phyloP scores from a whole-genome alignment of 2,113 vertebrate genomes.

The Pica pica region DNA sequence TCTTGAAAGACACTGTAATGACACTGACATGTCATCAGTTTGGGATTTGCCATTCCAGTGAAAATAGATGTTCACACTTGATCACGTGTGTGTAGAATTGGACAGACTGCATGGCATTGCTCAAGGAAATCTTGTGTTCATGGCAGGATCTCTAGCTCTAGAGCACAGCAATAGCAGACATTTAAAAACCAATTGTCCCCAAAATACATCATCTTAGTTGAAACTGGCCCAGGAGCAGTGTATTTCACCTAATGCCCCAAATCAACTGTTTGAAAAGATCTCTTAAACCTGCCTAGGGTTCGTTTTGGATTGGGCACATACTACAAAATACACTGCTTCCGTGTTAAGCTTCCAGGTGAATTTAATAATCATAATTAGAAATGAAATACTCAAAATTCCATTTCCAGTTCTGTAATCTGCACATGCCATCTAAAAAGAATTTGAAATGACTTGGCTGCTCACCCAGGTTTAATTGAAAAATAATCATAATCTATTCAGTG shows the following conservation, averaged over 20 bases:
- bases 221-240: neutral
- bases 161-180: neutral
- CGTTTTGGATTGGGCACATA: neutral
- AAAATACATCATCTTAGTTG: neutral
- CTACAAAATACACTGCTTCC: neutral
- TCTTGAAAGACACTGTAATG: neutral
- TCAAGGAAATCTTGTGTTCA: neutral
- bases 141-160: neutral
- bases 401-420: neutral
- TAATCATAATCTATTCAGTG: neutral
- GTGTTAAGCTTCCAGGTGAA: neutral
- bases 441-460: neutral
- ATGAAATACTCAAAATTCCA: neutral
- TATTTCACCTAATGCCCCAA: neutral
- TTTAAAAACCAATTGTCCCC: neutral
- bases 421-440: neutral
- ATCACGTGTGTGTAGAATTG: neutral
- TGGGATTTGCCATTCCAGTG: neutral
- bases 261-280: neutral
- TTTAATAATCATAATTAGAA: neutral
- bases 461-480: conserved; percentile 6
- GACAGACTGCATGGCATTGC: neutral
- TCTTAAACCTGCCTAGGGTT: neutral
- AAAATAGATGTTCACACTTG: neutral
- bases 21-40: neutral